These are phyloP conservation scores for Arbacia lixula DNA, from an alignment of 53 echinoderm and acorn worm species.

Conservation along the genomic window DNA sequence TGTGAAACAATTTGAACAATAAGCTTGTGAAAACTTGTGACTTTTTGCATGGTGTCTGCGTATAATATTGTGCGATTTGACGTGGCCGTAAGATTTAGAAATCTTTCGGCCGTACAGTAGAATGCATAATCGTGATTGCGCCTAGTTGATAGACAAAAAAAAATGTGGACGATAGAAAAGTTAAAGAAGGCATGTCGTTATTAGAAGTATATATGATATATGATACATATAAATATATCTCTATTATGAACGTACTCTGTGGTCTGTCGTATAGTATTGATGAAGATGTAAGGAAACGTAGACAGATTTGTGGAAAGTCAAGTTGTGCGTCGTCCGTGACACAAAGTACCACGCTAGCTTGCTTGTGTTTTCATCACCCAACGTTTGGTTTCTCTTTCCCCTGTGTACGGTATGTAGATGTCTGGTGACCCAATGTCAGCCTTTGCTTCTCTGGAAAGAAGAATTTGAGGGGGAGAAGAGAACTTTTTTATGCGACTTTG, in stretches of 20 bases:
- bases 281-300: conserved; percentile 55
- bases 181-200: conserved; percentile 37
- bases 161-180: conserved; percentile 9
- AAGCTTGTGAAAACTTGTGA: conserved; percentile 13
- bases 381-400: too few species aligned
- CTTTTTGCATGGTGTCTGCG: conserved; percentile 33
- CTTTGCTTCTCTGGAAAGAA: neutral
- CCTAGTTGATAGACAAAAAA: conserved; percentile 34
- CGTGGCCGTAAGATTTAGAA: conserved; percentile 32
- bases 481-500: conserved; percentile 38
- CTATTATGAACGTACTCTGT: conserved; percentile 4
- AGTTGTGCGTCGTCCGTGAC: too few species aligned
- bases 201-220: conserved; percentile 34
- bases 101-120: conserved; percentile 20
- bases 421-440: neutral
- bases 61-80: conserved; percentile 47
- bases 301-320: too few species aligned
- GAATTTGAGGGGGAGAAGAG: neutral
- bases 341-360: too few species aligned
- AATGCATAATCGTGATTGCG: conserved; percentile 16
- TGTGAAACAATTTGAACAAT: conserved; percentile 8
- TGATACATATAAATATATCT: conserved; percentile 22
- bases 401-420: too few species aligned
- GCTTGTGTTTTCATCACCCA: too few species aligned
- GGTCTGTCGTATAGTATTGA: conserved; percentile 41